Conservation (phyloP, 2,888 invertebrate species). For the Lathronympha strigana region DNA sequence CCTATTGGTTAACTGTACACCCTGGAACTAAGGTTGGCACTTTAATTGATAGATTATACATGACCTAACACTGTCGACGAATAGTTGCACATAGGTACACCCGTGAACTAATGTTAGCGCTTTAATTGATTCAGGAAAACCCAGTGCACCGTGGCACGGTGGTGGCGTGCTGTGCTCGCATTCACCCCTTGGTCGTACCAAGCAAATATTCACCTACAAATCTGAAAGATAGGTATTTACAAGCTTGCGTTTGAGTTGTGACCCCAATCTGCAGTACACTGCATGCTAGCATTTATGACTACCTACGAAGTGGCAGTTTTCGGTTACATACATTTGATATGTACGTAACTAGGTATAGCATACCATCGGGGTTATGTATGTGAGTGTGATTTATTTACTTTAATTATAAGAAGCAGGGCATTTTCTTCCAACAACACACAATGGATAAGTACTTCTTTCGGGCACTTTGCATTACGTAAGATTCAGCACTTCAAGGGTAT, state of each 20-base stretch:
- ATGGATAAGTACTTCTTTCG: too few relatives aligned
- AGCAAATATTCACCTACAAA: conserved; percentile 23
- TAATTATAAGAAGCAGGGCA: too few relatives aligned
- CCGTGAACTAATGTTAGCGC: conserved; percentile 11
- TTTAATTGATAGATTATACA: too few relatives aligned
- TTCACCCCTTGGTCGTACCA: conserved; percentile 33
- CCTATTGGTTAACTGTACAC: too few relatives aligned
- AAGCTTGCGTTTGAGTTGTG: conserved; percentile 26
- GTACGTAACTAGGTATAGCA: too few relatives aligned
- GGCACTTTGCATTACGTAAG: too few relatives aligned
- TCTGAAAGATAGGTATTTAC: conserved; percentile 34
- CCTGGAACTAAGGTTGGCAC: too few relatives aligned
- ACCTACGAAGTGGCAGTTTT: not conserved
- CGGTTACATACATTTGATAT: not conserved
- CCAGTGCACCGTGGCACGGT: conserved; percentile 29
- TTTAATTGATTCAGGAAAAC: conserved; percentile 41
- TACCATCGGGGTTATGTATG: too few relatives aligned
- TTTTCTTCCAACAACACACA: too few relatives aligned
- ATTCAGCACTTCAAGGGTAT: too few relatives aligned
- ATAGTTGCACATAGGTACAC: not conserved
- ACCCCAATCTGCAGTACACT: conserved; percentile 25
- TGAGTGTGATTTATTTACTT: too few relatives aligned
- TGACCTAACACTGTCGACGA: not conserved
- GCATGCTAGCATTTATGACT: not conserved
- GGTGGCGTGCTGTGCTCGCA: conserved; percentile 30